These are phyloP conservation scores for Wiebesia pumilae DNA, from an alignment of 1,140 invertebrate species.

Conservation along the genomic window DNA sequence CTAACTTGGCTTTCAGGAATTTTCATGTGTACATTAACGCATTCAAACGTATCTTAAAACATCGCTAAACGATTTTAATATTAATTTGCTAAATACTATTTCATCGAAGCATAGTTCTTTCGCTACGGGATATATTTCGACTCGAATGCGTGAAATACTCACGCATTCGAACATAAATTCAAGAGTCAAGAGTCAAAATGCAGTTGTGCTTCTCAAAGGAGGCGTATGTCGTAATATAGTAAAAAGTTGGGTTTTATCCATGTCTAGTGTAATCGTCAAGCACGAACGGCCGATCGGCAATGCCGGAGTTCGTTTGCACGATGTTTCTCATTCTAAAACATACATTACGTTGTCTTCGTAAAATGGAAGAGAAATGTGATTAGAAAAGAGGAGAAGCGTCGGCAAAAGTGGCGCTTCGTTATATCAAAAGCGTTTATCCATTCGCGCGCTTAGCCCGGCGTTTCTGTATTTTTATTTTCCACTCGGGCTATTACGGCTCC, in stretches of 20 bases:
- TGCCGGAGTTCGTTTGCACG: too few species aligned
- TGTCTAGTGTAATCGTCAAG: not conserved
- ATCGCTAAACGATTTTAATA: not conserved
- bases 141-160: too few species aligned
- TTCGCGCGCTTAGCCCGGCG: not conserved
- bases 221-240: too few species aligned
- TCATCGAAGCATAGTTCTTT: not conserved
- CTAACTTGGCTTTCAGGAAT: not conserved
- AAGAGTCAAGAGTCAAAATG: too few species aligned
- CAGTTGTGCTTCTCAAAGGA: too few species aligned
- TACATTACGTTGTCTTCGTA: not conserved
- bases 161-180: not conserved
- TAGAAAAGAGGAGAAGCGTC: constrained; percentile 15
- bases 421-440: not conserved
- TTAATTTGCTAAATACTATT: not conserved
- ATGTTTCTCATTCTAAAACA: not conserved
- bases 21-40: not conserved
- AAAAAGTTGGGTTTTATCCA: too few species aligned
- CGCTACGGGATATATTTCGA: not conserved
- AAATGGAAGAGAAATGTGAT: not conserved
- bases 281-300: not conserved
- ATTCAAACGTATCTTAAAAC: not conserved
- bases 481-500: constrained; percentile 20
- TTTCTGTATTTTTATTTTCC: not conserved
- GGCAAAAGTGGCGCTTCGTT: not conserved